Evolutionary conservation across 2,113 vertebrate genomes (phyloP).

Genomic region (Girardinichthys multiradiatus): DNA sequence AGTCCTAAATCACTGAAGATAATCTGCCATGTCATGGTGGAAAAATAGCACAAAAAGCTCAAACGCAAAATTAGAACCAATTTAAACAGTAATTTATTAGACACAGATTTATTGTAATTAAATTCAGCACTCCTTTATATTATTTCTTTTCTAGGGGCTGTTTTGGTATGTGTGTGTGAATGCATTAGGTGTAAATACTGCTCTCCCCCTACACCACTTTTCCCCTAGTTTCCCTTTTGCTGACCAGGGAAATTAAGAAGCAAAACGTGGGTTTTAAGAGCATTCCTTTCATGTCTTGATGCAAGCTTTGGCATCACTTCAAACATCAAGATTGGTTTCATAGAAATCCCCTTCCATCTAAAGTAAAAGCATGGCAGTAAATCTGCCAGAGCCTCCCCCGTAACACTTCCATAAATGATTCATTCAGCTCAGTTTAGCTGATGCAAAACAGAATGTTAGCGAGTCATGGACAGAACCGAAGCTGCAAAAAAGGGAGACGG

Average conservation of each 20-base stretch:
- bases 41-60: slow-evolving; percentile 13
- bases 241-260: slow-evolving; percentile 77
- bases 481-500: slow-evolving; percentile 64
- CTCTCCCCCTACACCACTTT: slow-evolving; percentile 26
- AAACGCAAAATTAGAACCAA: slow-evolving; percentile 19
- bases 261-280: slow-evolving; percentile 74
- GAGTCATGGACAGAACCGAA: slow-evolving; percentile 64
- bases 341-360: slow-evolving; percentile 78
- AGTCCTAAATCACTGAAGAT: background rate
- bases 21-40: background rate
- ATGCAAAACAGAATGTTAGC: slow-evolving; percentile 82
- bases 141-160: slow-evolving; percentile 12
- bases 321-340: slow-evolving; percentile 77
- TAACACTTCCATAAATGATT: slow-evolving; percentile 82
- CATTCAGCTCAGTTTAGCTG: slow-evolving; percentile 80
- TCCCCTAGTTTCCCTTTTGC: slow-evolving; percentile 54
- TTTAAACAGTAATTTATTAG: slow-evolving; percentile 20
- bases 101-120: slow-evolving; percentile 25
- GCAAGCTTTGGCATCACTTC: slow-evolving; percentile 79
- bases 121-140: slow-evolving; percentile 26
- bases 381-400: slow-evolving; percentile 76
- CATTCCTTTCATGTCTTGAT: slow-evolving; percentile 76
- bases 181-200: slow-evolving; percentile 50
- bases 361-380: slow-evolving; percentile 80
- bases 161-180: slow-evolving; percentile 10